Base-by-base conservation (phyloP, 2,888 invertebrate species). In the Lasioglossum vierecki region DNA sequence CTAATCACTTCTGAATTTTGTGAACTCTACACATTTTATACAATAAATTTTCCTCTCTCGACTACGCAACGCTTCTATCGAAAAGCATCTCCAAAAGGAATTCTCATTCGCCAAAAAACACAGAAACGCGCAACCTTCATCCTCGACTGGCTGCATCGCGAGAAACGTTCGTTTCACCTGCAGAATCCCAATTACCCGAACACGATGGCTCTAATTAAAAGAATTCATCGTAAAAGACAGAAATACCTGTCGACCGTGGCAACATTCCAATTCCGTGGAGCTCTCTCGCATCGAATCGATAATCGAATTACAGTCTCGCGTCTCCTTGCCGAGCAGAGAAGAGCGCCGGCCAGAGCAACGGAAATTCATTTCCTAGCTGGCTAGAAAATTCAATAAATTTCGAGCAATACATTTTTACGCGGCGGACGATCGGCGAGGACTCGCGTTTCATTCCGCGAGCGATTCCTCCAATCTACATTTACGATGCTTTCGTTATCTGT, bases 401-500 rank as follows among this genome's bases (percentile, higher is more conserved):
- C 53, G 26, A 53, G 63, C 77, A 76, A 85, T 81, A 81, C 76
- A 73, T 77, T 87, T 89, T 82, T 80, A 84, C 53, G 70, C 26
- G 72, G 26, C 60, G 44, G 22, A 2, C 68, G 9, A 68, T 80
- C 26, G 26, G 18, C 39, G 22, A 22, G 1, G 8, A 39, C 73
- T 60, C 73, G 30, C 35, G 46, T 72, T 49, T 46, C 41, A 80
- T 80, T 75, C 80, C 80, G 81, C 79, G 79, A 73, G 76, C 68
- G 76, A 77, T 83, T 57, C 22, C 44, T 35, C 70, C 83, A 63
- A 53, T 78, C 71, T 66, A 75, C 80, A 70, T 90, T 88, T 85
- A 83, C 80, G 87, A 83, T 82, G 85, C 71, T 35, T 82, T 84
- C 76, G 79, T 83, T 90, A 85, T 88, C 81, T 74, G 49, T 26